Evolutionary conservation across 2,888 invertebrate species (phyloP).

Genomic region (Drosophila percnosoma): DNA sequence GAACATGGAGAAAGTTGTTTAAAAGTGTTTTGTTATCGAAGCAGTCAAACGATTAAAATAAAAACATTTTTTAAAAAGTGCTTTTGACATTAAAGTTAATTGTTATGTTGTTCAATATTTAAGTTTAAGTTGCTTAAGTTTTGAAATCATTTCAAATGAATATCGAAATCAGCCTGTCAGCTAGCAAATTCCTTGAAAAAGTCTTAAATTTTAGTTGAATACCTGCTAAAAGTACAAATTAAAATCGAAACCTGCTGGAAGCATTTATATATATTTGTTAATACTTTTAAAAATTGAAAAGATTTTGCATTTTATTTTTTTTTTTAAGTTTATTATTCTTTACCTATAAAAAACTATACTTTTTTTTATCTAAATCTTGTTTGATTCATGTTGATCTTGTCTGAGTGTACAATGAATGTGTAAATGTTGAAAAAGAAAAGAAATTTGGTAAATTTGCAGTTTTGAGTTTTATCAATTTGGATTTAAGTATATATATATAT

Average conservation of each 20-base stretch:
- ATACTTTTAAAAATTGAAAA: background rate
- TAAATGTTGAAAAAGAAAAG: conserved; percentile 15
- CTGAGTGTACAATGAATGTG: conserved; percentile 34
- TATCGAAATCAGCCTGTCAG: background rate
- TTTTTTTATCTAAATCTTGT: background rate
- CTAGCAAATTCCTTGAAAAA: background rate
- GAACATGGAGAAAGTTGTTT: conserved; percentile 1
- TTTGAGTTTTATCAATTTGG: conserved; percentile 19
- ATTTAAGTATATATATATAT: conserved; percentile 23
- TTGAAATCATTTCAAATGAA: background rate
- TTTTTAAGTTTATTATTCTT: background rate
- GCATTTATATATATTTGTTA: background rate
- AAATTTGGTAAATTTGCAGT: background rate
- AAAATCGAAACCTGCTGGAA: background rate
- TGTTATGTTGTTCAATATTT: conserved; percentile 6
- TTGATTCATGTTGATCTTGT: conserved; percentile 7
- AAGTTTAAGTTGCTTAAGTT: background rate
- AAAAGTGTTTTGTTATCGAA: conserved; percentile 15
- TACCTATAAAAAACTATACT: background rate
- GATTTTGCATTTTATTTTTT: background rate
- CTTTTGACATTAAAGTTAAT: background rate
- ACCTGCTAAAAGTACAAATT: background rate
- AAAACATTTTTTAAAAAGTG: conserved; percentile 2
- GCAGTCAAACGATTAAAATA: conserved; percentile 20
- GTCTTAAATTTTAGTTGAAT: background rate